phyloP scores from a whole-genome alignment of 2,888 invertebrate species.

The Lasioglossum calceatum region DNA sequence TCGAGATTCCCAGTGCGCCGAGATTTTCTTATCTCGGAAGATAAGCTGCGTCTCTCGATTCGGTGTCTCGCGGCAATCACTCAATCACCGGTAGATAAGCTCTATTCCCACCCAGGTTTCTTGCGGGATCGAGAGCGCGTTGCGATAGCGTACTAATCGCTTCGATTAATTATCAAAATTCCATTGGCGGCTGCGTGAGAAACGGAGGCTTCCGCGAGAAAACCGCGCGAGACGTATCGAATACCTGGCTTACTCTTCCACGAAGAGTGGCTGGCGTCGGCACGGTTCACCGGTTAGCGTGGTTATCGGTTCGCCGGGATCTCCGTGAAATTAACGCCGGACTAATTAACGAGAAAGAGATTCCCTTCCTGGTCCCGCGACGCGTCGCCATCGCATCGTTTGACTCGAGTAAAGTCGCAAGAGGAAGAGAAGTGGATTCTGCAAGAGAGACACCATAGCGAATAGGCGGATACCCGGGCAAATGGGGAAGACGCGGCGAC shows the following conservation, averaged over 20 bases:
- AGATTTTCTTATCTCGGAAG: background rate
- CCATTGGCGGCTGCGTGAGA: slow-evolving; percentile 38
- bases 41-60: background rate
- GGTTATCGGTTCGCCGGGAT: slow-evolving; percentile 58
- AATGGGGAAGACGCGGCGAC: slow-evolving; percentile 37
- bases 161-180: slow-evolving; percentile 6
- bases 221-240: slow-evolving; percentile 4
- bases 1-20: background rate
- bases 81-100: background rate
- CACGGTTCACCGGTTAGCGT: slow-evolving; percentile 21
- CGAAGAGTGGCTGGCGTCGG: slow-evolving; percentile 12
- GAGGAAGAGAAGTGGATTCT: background rate
- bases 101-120: background rate
- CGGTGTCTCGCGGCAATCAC: background rate
- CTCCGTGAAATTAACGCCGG: slow-evolving; percentile 63
- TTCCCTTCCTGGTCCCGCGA: slow-evolving; percentile 38
- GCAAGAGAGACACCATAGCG: background rate
- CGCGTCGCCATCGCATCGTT: slow-evolving; percentile 18
- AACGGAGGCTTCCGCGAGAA: slow-evolving; percentile 25
- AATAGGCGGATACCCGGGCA: slow-evolving; percentile 6
- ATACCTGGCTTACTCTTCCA: background rate
- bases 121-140: background rate
- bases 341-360: slow-evolving; percentile 64
- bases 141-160: background rate
- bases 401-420: background rate